Evolutionary conservation across 2,113 vertebrate species (phyloP).

Genomic region (Cacatua alba): DNA sequence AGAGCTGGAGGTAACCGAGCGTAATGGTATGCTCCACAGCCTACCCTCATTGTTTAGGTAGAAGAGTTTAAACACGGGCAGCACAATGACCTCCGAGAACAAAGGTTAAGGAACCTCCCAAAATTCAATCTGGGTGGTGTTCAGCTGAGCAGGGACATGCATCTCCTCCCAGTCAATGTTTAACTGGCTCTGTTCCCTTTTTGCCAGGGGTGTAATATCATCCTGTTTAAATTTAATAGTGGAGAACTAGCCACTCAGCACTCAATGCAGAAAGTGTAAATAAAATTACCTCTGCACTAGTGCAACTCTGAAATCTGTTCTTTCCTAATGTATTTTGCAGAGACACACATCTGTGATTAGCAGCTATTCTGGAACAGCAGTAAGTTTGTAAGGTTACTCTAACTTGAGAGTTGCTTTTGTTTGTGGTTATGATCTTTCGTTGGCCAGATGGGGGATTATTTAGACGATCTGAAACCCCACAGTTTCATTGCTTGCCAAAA

Average conservation of each 20-base stretch:
- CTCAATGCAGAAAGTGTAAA: not conserved
- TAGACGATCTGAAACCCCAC: not conserved
- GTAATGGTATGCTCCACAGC: not conserved
- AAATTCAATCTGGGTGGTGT: constrained; percentile 13
- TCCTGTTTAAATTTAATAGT: not conserved
- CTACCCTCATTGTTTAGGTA: not conserved
- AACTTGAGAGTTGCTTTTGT: not conserved
- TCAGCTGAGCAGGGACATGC: not conserved
- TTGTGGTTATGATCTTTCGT: not conserved
- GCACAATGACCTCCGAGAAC: not conserved
- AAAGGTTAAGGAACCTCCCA: constrained; percentile 34
- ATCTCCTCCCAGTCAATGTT: not conserved
- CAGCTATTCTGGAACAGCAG: not conserved
- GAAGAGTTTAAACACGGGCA: not conserved
- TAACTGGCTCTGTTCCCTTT: not conserved
- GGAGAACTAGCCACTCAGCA: not conserved
- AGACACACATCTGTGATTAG: not conserved
- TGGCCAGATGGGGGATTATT: not conserved
- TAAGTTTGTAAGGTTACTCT: not conserved
- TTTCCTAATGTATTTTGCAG: not conserved
- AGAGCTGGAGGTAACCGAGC: constrained; percentile 2
- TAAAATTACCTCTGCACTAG: not conserved
- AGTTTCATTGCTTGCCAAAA: constrained; percentile 1
- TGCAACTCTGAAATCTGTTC: not conserved
- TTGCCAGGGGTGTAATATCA: not conserved